These are phyloP conservation scores for Corythaixoides concolor DNA, from an alignment of 2,113 vertebrate species.

Conservation along the genomic window DNA sequence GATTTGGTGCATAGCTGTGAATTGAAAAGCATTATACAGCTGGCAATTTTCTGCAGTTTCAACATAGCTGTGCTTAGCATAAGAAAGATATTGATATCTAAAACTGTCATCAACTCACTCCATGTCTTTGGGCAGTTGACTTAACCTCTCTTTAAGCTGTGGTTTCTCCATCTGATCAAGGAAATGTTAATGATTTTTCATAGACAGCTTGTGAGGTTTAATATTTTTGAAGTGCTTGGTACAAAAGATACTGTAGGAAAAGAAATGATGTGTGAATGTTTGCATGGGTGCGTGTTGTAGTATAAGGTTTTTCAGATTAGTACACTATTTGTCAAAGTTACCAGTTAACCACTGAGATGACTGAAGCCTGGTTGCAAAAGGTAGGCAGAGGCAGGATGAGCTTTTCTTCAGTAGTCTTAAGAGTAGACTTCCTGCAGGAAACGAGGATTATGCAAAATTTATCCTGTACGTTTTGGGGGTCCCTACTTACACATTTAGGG, in stretches of 20 bases:
- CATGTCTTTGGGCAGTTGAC: not conserved
- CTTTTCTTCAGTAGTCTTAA: not conserved
- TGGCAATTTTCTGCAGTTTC: not conserved
- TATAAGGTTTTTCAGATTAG: not conserved
- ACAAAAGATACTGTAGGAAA: not conserved
- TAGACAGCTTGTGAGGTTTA: not conserved
- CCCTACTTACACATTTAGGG: not conserved
- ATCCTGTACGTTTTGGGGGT: not conserved
- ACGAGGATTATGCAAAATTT: not conserved
- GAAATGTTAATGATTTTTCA: not conserved
- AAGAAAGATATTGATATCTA: not conserved
- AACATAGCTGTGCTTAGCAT: not conserved
- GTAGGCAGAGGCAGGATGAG: not conserved
- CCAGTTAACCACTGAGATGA: not conserved
- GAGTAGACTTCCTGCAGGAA: not conserved
- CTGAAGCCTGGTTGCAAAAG: not conserved
- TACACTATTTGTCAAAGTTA: not conserved
- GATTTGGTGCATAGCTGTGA: not conserved
- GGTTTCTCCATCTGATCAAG: not conserved
- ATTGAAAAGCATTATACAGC: not conserved
- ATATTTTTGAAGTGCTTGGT: not conserved
- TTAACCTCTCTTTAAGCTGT: not conserved
- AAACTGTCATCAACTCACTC: not conserved
- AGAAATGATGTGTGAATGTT: not conserved
- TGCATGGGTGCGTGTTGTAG: not conserved